phyloP scores from a whole-genome alignment of 2,888 invertebrate genomes.

The Eupithecia vulgata region DNA sequence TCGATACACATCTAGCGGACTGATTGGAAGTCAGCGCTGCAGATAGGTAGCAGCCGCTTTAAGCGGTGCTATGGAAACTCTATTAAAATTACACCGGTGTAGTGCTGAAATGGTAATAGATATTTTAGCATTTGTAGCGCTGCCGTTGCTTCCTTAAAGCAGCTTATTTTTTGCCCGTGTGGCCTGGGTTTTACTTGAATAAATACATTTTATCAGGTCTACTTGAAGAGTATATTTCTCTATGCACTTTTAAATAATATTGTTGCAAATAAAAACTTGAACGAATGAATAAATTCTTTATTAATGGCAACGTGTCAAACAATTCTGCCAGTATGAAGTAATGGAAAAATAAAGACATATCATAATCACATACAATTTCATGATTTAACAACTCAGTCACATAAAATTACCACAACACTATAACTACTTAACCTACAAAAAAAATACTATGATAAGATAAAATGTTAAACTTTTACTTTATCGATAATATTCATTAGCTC shows the following conservation, averaged over 20 bases:
- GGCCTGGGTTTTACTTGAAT: constrained; percentile 22
- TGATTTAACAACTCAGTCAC: background rate
- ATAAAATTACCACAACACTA: background rate
- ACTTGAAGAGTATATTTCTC: background rate
- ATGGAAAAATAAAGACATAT: too few relatives aligned
- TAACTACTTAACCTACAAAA: background rate
- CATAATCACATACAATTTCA: too few relatives aligned
- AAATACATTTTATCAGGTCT: constrained; percentile 18
- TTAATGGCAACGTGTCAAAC: too few relatives aligned
- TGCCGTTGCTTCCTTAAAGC: constrained; percentile 12
- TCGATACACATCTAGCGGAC: constrained; percentile 81
- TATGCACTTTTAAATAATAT: background rate
- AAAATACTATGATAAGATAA: background rate
- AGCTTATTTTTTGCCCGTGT: constrained; percentile 11
- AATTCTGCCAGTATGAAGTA: too few relatives aligned
- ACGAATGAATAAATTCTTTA: too few relatives aligned
- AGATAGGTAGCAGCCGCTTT: constrained; percentile 58
- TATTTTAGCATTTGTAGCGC: constrained; percentile 50
- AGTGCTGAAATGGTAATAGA: constrained; percentile 42
- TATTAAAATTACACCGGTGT: constrained; percentile 64
- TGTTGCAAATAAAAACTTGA: too few relatives aligned
- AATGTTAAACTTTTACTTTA: background rate
- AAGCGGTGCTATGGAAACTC: constrained; percentile 58
- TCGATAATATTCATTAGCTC: background rate
- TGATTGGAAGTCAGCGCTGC: constrained; percentile 68